phyloP scores from a whole-genome alignment of 2,797 vertebrate species.

The Xerus rutilus region DNA sequence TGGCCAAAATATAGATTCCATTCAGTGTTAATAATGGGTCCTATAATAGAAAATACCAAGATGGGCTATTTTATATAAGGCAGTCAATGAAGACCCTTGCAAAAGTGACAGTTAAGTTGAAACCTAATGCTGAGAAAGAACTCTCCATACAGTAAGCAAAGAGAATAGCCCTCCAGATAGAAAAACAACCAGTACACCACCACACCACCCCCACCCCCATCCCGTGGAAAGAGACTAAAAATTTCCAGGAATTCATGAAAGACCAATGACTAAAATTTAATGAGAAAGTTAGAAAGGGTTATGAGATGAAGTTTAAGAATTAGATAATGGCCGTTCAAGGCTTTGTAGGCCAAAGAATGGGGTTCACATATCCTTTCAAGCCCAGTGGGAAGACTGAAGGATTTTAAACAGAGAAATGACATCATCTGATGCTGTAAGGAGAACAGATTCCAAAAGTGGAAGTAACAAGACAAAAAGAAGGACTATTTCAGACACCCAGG shows the following conservation, averaged over 20 bases:
- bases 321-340: neutral
- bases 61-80: neutral
- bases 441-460: neutral
- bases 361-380: neutral
- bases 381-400: neutral
- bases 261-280: neutral
- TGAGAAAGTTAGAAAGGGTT: neutral
- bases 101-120: neutral
- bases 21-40: neutral
- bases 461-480: neutral
- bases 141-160: neutral
- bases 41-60: neutral
- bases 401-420: neutral
- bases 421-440: neutral
- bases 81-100: neutral
- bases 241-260: slow-evolving; percentile 29
- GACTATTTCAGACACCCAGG: neutral
- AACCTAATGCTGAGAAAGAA: neutral
- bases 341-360: neutral
- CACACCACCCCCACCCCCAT: too few species aligned
- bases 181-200: neutral
- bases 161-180: neutral
- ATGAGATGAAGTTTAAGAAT: neutral
- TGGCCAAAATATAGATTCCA: neutral
- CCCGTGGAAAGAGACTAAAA: neutral